These are phyloP conservation scores for Cantharis flavilabris DNA, from an alignment of 2,888 invertebrate genomes.

Conservation along the genomic window DNA sequence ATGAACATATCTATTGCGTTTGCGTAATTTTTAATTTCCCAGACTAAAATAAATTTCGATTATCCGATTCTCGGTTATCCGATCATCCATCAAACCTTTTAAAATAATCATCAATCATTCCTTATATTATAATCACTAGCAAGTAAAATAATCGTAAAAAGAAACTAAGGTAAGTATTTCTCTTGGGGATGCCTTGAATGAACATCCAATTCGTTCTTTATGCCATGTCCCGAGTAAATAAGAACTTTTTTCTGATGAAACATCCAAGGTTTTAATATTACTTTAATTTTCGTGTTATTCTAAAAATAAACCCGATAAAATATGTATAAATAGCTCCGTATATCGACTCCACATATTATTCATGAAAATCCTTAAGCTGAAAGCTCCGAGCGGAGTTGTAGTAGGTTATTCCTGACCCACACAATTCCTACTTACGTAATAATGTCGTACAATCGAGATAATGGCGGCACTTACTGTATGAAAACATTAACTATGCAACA, in stretches of 20 bases:
- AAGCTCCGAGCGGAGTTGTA: neutral
- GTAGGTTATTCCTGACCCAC: neutral
- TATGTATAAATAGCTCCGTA: neutral
- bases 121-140: too few relatives aligned
- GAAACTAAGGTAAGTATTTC: too few relatives aligned
- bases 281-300: neutral
- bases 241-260: neutral
- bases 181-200: too few relatives aligned
- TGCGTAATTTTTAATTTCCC: too few relatives aligned
- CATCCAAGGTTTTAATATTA: neutral
- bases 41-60: too few relatives aligned
- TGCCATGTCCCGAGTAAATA: neutral
- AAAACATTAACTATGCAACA: neutral
- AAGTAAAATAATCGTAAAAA: too few relatives aligned
- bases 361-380: neutral
- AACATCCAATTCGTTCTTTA: neutral
- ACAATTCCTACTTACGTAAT: neutral
- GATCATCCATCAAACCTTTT: too few relatives aligned
- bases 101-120: too few relatives aligned
- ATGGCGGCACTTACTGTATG: neutral
- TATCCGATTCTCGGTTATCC: too few relatives aligned
- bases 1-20: too few relatives aligned
- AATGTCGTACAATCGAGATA: neutral
- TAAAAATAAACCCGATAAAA: neutral
- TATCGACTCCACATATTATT: neutral